Base-by-base conservation (phyloP, 2,888 invertebrate genomes). In the Tetragonula carbonaria region DNA sequence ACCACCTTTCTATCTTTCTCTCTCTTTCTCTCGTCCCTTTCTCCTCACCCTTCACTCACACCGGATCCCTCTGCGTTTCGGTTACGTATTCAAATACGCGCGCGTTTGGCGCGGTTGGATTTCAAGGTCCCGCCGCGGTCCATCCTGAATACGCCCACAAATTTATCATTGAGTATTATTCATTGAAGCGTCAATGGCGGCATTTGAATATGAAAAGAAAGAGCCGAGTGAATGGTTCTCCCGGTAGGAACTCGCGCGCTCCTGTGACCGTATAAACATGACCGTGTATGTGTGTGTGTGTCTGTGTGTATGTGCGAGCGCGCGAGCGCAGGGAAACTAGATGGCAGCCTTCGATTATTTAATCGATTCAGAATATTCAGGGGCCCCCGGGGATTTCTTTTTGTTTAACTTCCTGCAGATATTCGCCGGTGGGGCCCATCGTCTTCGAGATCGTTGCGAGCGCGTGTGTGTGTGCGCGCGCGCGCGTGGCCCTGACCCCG, bases 131-230 rank as follows among this genome's bases (percentile, higher is more conserved):
- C 86, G 86, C 88, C 87, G 89, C 88, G 91, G 92, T 93, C 92
- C 92, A 93, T 93, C 93, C 92, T 93, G 94, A 93, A 94, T 94
- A 94, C 94, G 93, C 94, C 94, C 92, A 94, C 93, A 93, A 94
- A 94, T 94, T 94, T 94, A 94, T 94, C 94, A 94, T 94, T 92
- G 94, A 94, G 93, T 93, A 94, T 94, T 94, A 94, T 94, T 94
- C 94, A 94, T 94, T 94, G 94, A 92, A 93, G 93, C 94, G 93
- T 94, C 94, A 94, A 94, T 94, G 94, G 93, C 91, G 89, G 90
- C 91, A 94, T 94, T 94, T 94, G 94, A 94, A 94, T 94, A 94
- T 94, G 94, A 94, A 94, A 94, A 94, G 94, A 94, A 94, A 89
- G 91, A 93, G 90, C 90, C 89, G 88, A 90, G 89, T 93, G 93